Evolutionary conservation across 2,888 invertebrate species (phyloP).

Genomic region (Tyria jacobaeae): DNA sequence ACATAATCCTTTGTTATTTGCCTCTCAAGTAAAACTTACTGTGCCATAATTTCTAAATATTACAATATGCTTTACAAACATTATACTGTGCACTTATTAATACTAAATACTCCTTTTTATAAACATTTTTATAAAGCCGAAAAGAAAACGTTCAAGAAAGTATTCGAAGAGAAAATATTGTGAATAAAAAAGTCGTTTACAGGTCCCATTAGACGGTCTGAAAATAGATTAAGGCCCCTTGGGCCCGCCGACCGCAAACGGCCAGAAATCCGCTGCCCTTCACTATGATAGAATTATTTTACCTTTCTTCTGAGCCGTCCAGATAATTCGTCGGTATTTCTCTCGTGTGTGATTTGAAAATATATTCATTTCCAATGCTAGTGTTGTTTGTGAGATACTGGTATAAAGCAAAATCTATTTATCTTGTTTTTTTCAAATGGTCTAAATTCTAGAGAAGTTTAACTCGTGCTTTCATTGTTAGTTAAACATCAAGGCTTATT

Average conservation of each 20-base stretch:
- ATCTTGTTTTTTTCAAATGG: neutral
- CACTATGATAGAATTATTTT: slow-evolving; percentile 44
- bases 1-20: slow-evolving; percentile 1
- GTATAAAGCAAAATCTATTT: neutral
- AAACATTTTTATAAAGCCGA: slow-evolving; percentile 12
- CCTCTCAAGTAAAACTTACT: neutral
- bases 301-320: slow-evolving; percentile 44
- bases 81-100: slow-evolving; percentile 10
- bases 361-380: slow-evolving; percentile 27
- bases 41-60: neutral
- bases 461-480: neutral
- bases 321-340: slow-evolving; percentile 43
- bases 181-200: slow-evolving; percentile 51
- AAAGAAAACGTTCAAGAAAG: slow-evolving; percentile 38
- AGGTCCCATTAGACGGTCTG: slow-evolving; percentile 45
- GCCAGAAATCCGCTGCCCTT: slow-evolving; percentile 34
- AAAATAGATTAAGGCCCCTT: slow-evolving; percentile 54
- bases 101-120: slow-evolving; percentile 10
- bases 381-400: slow-evolving; percentile 18
- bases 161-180: slow-evolving; percentile 43
- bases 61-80: slow-evolving; percentile 1
- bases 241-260: slow-evolving; percentile 37
- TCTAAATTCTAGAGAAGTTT: neutral
- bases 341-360: slow-evolving; percentile 24
- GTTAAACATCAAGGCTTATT: neutral